A percentile compares a stretch with the other conserved stretches of the same genome.
phyloP scores from a whole-genome alignment of 2,888 invertebrate genomes.

The Anoncus sp. region DNA sequence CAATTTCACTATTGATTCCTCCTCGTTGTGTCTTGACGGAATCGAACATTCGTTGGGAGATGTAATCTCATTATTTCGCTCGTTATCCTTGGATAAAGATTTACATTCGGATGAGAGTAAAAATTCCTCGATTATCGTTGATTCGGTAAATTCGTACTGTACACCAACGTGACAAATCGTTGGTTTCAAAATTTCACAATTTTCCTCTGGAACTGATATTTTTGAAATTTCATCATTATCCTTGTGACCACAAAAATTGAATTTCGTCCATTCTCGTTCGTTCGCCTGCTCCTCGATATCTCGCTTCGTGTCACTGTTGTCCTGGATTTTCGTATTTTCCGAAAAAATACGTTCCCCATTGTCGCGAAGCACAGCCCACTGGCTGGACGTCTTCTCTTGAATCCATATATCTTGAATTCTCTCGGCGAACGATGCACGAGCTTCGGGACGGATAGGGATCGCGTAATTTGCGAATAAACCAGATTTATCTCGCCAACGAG shows the following conservation, averaged over 20 bases:
- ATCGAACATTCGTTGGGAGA: neutral
- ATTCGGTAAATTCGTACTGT: constrained; percentile 51
- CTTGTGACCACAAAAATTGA: no score
- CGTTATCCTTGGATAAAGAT: neutral
- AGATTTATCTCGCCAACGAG: constrained; percentile 46
- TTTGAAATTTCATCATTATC: neutral
- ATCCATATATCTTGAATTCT: constrained; percentile 65
- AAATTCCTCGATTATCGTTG: no score
- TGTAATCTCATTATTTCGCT: neutral
- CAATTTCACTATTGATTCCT: no score
- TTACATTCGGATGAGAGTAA: neutral
- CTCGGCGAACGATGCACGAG: constrained; percentile 59
- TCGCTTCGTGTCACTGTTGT: no score
- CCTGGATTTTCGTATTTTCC: neutral
- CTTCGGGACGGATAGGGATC: constrained; percentile 23
- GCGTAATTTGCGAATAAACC: constrained; percentile 35
- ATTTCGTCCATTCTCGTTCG: neutral
- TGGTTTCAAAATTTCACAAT: constrained; percentile 27
- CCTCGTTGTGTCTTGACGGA: neutral
- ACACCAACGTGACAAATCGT: constrained; percentile 57
- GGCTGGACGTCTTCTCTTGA: constrained; percentile 29
- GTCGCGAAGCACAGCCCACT: constrained; percentile 15
- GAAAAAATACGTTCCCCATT: constrained; percentile 2
- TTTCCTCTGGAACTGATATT: constrained; percentile 5
- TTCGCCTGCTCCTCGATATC: no score